Base-by-base conservation (phyloP, 2,888 invertebrate genomes). In the Luperina nickerlii region DNA sequence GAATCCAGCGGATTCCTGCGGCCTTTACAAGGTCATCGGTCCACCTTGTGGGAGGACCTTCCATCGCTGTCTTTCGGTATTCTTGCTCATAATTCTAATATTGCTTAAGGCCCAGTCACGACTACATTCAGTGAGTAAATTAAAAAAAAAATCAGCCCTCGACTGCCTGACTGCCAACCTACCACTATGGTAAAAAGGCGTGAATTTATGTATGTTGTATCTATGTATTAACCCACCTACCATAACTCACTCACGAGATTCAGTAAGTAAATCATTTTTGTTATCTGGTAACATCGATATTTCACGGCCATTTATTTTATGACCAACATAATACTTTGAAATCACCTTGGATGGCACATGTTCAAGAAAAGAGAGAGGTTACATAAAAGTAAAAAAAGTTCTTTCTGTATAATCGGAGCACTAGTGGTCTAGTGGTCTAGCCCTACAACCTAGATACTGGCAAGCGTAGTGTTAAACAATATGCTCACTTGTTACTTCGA, bases 341-440 rank as follows among this genome's bases (percentile, higher is more conserved):
- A 87, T 87, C 87, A 87, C 88, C 78, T 83, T 82, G 76, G 80
- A 89, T 89, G 89, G 89, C 89, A 89, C 89, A 82, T 83, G 82
- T 63, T 67, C 42, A 82, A 82, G 78, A 83, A 45, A 79, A 79
- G 15, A 74, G 63, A 78, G 45, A 76, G 68, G 42, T 74, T 57
- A 62, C 32, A 73, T 70, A 79, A 72, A 79, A 38, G 48, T 66
- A n/a, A 74, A 63, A 81, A 57, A 80, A 86, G 74, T 75, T 80
- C 69, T 65, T 42, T 66, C 72, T 67, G 73, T 76, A 81, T 73
- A 84, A 87, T 66, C 78, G 73, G 88, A 75, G 68, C 60, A 75
- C 32, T 78, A 60, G n/a, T 70, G 32, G 67, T 62, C 42, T 18
- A 75, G 57, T 45, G 27, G 60, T 32, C 45, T 32, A 32, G 32